Percentiles rank a stretch among this genome's conserved stretches.
phyloP scores from a whole-genome alignment of 2,888 invertebrate genomes.

The Onchidella celtica region DNA sequence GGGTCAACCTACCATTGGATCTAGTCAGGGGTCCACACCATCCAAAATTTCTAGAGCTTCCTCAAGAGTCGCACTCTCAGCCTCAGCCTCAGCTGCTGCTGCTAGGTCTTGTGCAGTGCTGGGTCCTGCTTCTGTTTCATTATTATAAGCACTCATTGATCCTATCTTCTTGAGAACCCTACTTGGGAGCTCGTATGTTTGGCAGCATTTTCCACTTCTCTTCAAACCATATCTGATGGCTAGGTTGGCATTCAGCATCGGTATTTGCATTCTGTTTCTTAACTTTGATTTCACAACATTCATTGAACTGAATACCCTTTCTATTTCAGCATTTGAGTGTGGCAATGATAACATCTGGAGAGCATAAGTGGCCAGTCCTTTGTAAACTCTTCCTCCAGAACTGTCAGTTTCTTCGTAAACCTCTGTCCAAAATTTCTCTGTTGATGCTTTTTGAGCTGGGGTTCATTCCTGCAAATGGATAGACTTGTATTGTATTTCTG shows the following conservation, averaged over 20 bases:
- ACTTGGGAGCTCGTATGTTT: not conserved
- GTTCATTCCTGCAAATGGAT: too few relatives aligned
- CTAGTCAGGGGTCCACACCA: too few relatives aligned
- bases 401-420: not conserved
- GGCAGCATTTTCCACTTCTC: not conserved
- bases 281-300: not conserved
- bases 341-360: not conserved
- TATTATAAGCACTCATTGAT: too few relatives aligned
- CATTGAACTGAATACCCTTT: not conserved
- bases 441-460: not conserved
- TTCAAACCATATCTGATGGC: not conserved
- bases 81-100: too few relatives aligned
- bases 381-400: not conserved
- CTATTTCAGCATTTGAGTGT: not conserved
- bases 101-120: too few relatives aligned
- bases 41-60: too few relatives aligned
- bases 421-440: not conserved
- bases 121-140: too few relatives aligned
- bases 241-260: not conserved
- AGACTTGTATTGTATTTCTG: too few relatives aligned
- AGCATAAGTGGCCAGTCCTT: not conserved
- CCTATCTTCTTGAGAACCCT: too few relatives aligned
- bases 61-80: too few relatives aligned
- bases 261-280: not conserved
- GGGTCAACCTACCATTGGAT: too few relatives aligned